phyloP scores from a whole-genome alignment of 2,797 vertebrate genomes.

The Propithecus deckenii region DNA sequence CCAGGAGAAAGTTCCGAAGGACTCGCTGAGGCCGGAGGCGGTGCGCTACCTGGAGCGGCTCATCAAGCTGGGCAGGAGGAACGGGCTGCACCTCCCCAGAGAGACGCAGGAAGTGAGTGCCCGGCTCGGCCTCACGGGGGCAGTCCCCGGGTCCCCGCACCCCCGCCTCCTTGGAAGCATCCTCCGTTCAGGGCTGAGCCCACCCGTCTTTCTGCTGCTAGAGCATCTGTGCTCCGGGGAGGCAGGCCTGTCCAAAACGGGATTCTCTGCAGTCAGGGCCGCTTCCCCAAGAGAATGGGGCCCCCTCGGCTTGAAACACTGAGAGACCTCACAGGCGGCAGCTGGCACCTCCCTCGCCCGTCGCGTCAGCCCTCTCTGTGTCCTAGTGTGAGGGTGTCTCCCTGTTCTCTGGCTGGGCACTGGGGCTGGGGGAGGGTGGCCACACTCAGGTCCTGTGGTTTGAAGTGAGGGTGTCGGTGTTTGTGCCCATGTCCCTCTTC shows the following conservation, averaged over 20 bases:
- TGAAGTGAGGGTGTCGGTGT: background rate
- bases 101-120: constrained; percentile 91
- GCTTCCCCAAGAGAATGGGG: background rate
- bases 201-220: background rate
- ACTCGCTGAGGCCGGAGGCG: constrained; percentile 87
- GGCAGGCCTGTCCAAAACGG: fast-evolving
- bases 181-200: too few species aligned
- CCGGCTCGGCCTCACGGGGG: fast-evolving
- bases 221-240: background rate
- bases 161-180: fast-evolving
- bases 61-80: constrained; percentile 92
- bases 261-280: fast-evolving
- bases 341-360: background rate
- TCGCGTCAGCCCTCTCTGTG: fast-evolving
- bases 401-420: background rate
- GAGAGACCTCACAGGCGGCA: background rate
- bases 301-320: background rate
- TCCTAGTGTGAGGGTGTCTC: fast-evolving
- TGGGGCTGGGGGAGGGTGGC: background rate
- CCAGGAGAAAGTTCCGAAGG: constrained; percentile 87
- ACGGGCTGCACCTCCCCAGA: constrained; percentile 92
- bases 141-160: fast-evolving
- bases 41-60: constrained; percentile 93
- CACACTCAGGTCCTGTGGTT: background rate
- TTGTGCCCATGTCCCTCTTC: background rate